Base-by-base conservation (phyloP, 2,797 vertebrate genomes). In the Artibeus lituratus region DNA sequence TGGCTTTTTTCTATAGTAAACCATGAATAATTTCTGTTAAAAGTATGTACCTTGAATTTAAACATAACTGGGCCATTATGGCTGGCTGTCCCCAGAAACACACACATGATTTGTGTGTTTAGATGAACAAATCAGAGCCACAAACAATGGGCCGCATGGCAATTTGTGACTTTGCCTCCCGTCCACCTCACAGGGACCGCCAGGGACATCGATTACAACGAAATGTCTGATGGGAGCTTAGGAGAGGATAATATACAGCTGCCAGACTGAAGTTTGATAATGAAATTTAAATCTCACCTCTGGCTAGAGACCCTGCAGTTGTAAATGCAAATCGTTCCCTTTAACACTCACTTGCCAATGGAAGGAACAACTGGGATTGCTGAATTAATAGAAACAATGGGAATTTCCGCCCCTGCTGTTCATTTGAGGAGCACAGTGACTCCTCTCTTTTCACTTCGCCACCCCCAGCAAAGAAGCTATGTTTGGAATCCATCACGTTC, bases 261-360 rank as follows among this genome's bases (percentile, higher is more conserved):
- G 85, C 85, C 84, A 73, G 87, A 55, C 21, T 94, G 87, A 93
- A 76, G 29, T 96, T 87, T 94, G 92, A 84, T 82, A 29, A 32
- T 32, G n/a, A 26, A 77, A 62, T 93, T 97, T 93, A 97, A 96
- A 92, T 94, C 69, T 90, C 57, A 32, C 90, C 81, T 83, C 8
- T 22, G 62, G 82, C 49, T 92, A 1, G 10, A 72, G 73, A 93
- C 10, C 53, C 51, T 0, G 0, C 1, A 4, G 35, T 39, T 87
- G 29, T 39, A 93, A 87, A 94, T 96, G 83, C 67, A 96, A 67
- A 94, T 47, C 16, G 16, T 47, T 89, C n/a, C 78, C 83, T 94
- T 87, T 37, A 81, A 93, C 73, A 37, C 16, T 87, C 77, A 51
- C 88, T 95, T 32, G 49, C 55, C 78, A 22, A 62, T 62, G 42